Base-by-base conservation (phyloP, 37 sponge, comb jelly and placozoan species). In the Beroe ovata region DNA sequence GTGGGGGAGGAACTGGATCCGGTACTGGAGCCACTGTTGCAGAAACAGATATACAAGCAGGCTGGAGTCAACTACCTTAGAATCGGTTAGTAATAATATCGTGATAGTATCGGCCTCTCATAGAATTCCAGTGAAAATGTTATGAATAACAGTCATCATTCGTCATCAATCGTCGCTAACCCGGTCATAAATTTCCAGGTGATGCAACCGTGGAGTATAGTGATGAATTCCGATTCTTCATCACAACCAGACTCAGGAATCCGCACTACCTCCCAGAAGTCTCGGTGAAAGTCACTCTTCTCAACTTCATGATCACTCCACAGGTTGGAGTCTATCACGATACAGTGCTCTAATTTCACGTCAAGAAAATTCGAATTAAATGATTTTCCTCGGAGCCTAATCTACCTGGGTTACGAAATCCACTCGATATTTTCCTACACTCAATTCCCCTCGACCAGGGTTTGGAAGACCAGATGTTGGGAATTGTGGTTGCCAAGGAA, bases 241-340 rank as follows among this genome's bases (percentile, higher is more conserved):
- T 89, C 38, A 89, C 89, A 16, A 63, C 89, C 3, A 32, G 89
- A 60, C 62, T 89, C 20, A 89, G 89, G 39, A 89, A 89, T 23
- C 89, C 89, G 16, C 89, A 89, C 89, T 89, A 89, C 39, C 29
- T 89, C 1, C 89, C 89, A 60, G 89, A 89, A 60, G 89, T 89
- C 39, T 60, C 89, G 60, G 64, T 89, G 21, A 89, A 62, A 39
- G 89, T 89, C 23, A 38, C 89, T 21, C 61, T 89, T 62, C 64
- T 77, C 84, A 77, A 77, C 84, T 77, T 77, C 84, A 77, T 77
- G 84, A 77, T 77, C 22, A 77, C 84, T 14, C 84, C 84, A 3
- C 84, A 77, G 84, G 84, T 77, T 60, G 20, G 88, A n/a, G n/a
- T n/a, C n/a, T n/a, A n/a, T n/a, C n/a, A n/a, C n/a, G n/a, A n/a